Percentiles rank a stretch among this genome's conserved stretches.
phyloP scores from a whole-genome alignment of 2,888 invertebrate genomes.

The Cryptocephalus moraei region DNA sequence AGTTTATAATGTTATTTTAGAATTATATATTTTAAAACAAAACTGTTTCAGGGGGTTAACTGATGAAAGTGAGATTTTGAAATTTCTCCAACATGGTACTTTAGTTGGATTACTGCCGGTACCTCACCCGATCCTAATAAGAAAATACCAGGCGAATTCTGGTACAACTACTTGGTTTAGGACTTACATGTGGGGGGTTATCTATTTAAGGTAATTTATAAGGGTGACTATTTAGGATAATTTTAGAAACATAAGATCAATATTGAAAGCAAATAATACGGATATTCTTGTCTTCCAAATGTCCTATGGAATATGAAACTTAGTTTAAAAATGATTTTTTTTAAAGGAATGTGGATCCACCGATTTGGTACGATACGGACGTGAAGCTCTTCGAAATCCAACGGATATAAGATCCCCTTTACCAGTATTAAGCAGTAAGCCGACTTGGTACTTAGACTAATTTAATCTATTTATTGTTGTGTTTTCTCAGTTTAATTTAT shows the following conservation, averaged over 20 bases:
- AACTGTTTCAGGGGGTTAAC: conserved; percentile 72
- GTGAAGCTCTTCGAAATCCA: conserved; percentile 99
- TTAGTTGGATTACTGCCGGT: conserved; percentile 95
- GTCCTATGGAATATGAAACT: neutral
- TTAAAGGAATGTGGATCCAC: conserved; percentile 92
- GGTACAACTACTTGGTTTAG: conserved; percentile 99
- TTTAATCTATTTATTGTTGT: conserved; percentile 3
- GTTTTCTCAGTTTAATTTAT: neutral
- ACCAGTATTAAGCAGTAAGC: too few relatives aligned
- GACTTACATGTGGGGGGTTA: conserved; percentile 99
- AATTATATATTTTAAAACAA: neutral
- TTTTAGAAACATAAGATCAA: too few relatives aligned
- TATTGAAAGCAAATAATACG: too few relatives aligned
- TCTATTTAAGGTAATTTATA: conserved; percentile 71
- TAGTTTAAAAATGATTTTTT: conserved; percentile 4
- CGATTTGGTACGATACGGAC: conserved; percentile 99
- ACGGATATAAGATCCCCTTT: conserved; percentile 57
- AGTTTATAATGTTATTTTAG: neutral
- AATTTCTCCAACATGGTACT: conserved; percentile 97
- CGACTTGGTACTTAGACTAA: too few relatives aligned
- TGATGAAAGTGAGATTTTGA: conserved; percentile 98
- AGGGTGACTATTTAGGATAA: conserved; percentile 66
- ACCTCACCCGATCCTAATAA: conserved; percentile 96
- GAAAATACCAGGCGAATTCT: conserved; percentile 97
- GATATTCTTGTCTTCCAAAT: too few relatives aligned